A percentile compares a stretch with the other conserved stretches of the same genome.
Evolutionary conservation across 2,888 invertebrate genomes (phyloP).

Genomic region (Epirrhoe alternata): DNA sequence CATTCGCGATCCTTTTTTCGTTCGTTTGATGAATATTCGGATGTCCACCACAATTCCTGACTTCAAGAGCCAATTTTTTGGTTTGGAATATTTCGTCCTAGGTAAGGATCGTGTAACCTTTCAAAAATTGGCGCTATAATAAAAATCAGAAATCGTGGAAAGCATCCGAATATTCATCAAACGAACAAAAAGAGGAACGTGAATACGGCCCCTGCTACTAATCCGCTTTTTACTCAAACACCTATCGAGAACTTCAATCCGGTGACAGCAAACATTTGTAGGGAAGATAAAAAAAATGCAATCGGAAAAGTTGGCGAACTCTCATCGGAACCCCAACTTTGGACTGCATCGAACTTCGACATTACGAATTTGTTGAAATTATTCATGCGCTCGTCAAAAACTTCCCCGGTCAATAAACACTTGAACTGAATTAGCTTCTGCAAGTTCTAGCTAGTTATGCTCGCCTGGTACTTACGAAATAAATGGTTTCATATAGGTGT

Average conservation of each 20-base stretch:
- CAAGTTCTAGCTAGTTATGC: neutral
- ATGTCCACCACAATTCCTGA: no score
- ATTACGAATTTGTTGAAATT: conserved; percentile 26
- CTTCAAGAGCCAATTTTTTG: no score
- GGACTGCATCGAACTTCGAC: conserved; percentile 21
- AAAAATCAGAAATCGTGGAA: no score
- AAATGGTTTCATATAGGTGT: no score
- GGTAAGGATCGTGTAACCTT: no score
- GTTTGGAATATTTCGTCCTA: no score
- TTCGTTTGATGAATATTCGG: no score
- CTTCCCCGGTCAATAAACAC: conserved; percentile 5
- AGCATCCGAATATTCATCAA: no score
- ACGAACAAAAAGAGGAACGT: no score
- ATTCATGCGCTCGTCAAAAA: conserved; percentile 24
- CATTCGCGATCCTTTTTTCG: no score
- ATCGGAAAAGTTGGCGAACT: conserved; percentile 21
- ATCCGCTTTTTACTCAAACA: neutral
- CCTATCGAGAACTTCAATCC: neutral
- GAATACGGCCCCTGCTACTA: no score
- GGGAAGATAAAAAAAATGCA: conserved; percentile 14
- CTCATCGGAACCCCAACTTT: conserved; percentile 13
- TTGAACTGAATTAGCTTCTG: conserved; percentile 1
- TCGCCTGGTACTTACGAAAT: neutral
- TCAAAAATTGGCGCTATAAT: no score
- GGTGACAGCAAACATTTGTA: neutral